phyloP scores from a whole-genome alignment of 1,140 invertebrate species.

The Panagrolaimus sp. region DNA sequence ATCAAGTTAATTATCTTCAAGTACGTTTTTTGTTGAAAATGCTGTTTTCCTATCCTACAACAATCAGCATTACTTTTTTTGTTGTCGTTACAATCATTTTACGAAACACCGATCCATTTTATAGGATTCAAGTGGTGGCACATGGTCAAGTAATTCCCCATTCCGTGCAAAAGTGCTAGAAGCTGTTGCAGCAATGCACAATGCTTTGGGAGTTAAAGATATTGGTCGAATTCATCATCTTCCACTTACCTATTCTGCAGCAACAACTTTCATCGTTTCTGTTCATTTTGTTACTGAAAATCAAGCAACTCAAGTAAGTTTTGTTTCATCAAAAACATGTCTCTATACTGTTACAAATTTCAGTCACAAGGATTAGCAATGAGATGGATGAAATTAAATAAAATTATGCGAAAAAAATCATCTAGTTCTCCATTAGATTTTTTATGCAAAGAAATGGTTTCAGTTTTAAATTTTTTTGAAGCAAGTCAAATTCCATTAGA shows the following conservation, averaged over 20 bases:
- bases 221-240: constrained; percentile 85
- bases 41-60: neutral
- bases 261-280: constrained; percentile 63
- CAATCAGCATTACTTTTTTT: neutral
- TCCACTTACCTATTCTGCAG: constrained; percentile 66
- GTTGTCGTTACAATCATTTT: too few relatives aligned
- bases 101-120: too few relatives aligned
- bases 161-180: constrained; percentile 70
- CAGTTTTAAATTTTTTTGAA: constrained; percentile 82
- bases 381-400: constrained; percentile 36
- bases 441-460: constrained; percentile 23
- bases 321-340: constrained; percentile 7
- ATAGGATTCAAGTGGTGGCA: constrained; percentile 78
- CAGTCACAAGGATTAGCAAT: constrained; percentile 28
- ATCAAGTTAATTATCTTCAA: constrained; percentile 80
- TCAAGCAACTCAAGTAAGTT: constrained; percentile 24
- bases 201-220: constrained; percentile 79
- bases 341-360: too few relatives aligned
- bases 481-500: constrained; percentile 73
- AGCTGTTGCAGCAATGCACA: constrained; percentile 84
- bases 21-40: constrained; percentile 5
- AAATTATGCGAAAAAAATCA: constrained; percentile 30
- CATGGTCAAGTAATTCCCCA: constrained; percentile 69
- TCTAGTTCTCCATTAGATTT: constrained; percentile 32
- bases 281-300: constrained; percentile 60